These are phyloP conservation scores for Lethrus apterus DNA, from an alignment of 1,140 invertebrate genomes.

Conservation along the genomic window DNA sequence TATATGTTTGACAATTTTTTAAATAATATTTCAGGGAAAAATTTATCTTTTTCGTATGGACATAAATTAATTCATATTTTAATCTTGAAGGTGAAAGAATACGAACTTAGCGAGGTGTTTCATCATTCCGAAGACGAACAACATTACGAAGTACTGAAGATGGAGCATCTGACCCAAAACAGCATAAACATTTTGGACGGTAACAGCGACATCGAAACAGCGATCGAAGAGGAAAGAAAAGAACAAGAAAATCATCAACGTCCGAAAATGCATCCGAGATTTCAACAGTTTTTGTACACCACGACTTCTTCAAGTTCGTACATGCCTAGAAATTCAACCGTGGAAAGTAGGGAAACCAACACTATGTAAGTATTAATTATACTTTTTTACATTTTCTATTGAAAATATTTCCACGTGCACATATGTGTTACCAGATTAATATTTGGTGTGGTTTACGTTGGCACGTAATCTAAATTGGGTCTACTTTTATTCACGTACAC, in stretches of 20 bases:
- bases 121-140: constrained; percentile 70
- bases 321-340: constrained; percentile 23
- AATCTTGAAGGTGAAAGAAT: constrained; percentile 67
- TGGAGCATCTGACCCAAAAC: constrained; percentile 58
- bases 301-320: constrained; percentile 5
- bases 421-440: too few species aligned
- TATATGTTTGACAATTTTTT: too few species aligned
- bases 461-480: too few species aligned
- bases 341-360: constrained; percentile 28
- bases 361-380: constrained; percentile 36
- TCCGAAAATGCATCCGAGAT: constrained; percentile 16
- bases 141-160: constrained; percentile 65
- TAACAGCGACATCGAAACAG: constrained; percentile 69
- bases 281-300: constrained; percentile 21
- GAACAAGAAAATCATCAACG: constrained; percentile 50
- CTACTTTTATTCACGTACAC: too few species aligned
- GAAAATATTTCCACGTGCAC: too few species aligned
- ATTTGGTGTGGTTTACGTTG: too few species aligned
- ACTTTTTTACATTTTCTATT: constrained; percentile 4
- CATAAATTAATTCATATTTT: not conserved
- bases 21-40: too few species aligned
- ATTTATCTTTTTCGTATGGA: not conserved
- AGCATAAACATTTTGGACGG: constrained; percentile 54
- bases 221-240: constrained; percentile 65
- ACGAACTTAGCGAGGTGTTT: constrained; percentile 78